Base-by-base conservation (phyloP, 2,888 invertebrate genomes). In the Drosophila imparisetae region DNA sequence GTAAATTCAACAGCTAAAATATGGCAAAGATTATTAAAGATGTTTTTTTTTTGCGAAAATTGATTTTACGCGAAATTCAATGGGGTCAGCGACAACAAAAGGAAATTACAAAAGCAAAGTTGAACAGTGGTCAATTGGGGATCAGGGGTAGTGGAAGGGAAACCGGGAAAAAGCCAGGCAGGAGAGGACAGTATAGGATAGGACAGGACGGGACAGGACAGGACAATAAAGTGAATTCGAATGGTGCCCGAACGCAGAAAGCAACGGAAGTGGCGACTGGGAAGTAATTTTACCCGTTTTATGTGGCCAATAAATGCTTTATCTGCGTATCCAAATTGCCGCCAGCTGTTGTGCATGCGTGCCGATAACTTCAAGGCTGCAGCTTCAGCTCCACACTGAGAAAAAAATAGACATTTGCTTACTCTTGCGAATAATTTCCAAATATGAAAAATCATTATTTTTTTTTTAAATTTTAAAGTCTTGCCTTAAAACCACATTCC, bases 251-350 rank as follows among this genome's bases (percentile, higher is more conserved):
- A 36, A 40, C n/a, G 36, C 53, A 32, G 15, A 45, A 34, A 64
- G 59, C 45, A 52, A 57, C 45, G 73, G 72, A 64, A 57, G 29
- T 55, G 66, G 52, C 49, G 38, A 36, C 60, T 71, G 75, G 89
- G 49, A 75, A 70, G 71, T 88, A 72, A 88, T 86, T 88, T 83
- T 64, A 88, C 75, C 85, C 84, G 84, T 87, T 87, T 90, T 87
- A 90, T 86, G 89, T 80, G 81, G 73, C 81, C 86, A 86, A 87
- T 87, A 90, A 87, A 87, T 87, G 89, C 86, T 87, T 87, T 87
- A 87, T 87, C 90, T 87, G 75, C 76, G 81, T 78, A 86, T 74
- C 90, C 89, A 90, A 90, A 87, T 88, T 80, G 83, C 83, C 74
- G 67, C 69, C 86, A 86, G 86, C 90, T 90, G 90, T 63, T 74